Base-by-base conservation (phyloP, 2,113 vertebrate genomes). In the Otus sunia region DNA sequence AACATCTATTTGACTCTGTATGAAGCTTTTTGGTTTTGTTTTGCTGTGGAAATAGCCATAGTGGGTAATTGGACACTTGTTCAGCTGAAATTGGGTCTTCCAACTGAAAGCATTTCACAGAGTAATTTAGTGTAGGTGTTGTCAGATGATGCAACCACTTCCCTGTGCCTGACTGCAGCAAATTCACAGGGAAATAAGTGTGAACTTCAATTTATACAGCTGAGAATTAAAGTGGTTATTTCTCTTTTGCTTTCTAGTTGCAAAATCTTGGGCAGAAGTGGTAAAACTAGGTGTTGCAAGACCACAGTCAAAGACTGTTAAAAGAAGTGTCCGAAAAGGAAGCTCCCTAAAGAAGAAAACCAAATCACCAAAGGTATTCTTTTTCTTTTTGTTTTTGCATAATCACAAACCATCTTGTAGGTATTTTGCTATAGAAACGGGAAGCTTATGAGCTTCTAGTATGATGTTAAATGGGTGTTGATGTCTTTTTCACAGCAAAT, bases 251-350 rank as follows among this genome's bases (percentile, higher is more conserved):
- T 78, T 95, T 94, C 56, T 34, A 99, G 99, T 98, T 81, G 68
- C 93, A 52, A 98, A 86, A 77, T 98, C 98, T 59, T 99, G 98
- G 98, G 99, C 98, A 45, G 98, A 99, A 49, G 97, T 98, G 77
- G 99, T 99, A 62, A 99, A 98, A 97, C 96, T 97, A 82, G 99
- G 99, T 21, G 95, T 97, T 78, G 80, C 95, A 37, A 99, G 98
- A 94, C 34, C 97, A 52, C 98, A 98, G 59, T 50, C 69, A 10
- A 95, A 79, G 58, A 49, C 76, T 67, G 47, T 89, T 45, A 98
- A 96, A 93, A 98, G 86, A 83, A 26, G 17, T 14, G 49, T 76
- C 13, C 7, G 0, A 12, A 98, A 94, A 72, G 91, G 79, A 76
- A 97, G 45, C 58, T 4, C n/a, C 22, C 36, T 23, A 1, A 93